A percentile compares a stretch with the other conserved stretches of the same genome.
These are phyloP conservation scores for Drosophila borborema DNA, from an alignment of 2,888 invertebrate genomes.

Conservation along the genomic window DNA sequence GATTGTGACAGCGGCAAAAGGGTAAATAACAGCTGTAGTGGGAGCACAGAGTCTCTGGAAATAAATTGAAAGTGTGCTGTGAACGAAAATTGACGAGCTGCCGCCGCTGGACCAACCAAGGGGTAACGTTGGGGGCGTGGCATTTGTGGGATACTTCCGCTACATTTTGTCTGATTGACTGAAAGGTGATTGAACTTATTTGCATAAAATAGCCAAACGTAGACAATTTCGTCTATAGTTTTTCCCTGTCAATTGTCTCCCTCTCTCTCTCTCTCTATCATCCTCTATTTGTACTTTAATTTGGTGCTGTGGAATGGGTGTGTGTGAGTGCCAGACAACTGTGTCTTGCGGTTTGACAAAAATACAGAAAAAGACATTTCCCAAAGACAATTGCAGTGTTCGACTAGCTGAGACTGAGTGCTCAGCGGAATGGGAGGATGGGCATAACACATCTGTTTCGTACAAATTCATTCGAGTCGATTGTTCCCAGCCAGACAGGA, in stretches of 20 bases:
- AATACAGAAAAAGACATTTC: constrained; percentile 56
- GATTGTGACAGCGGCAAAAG: constrained; percentile 78
- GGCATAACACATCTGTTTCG: constrained; percentile 74
- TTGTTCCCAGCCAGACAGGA: constrained; percentile 56
- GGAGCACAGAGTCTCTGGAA: constrained; percentile 44
- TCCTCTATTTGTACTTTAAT: constrained; percentile 62
- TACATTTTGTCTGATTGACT: constrained; percentile 66
- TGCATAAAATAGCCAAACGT: constrained; percentile 70
- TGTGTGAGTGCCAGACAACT: constrained; percentile 55
- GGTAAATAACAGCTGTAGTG: constrained; percentile 66
- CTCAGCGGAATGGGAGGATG: constrained; percentile 9
- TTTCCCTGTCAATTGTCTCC: constrained; percentile 1
- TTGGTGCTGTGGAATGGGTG: constrained; percentile 18
- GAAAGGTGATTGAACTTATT: constrained; percentile 78
- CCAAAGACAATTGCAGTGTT: constrained; percentile 59
- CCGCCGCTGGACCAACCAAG: constrained; percentile 24
- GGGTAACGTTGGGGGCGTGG: not conserved
- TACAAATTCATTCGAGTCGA: constrained; percentile 72
- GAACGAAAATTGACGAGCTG: constrained; percentile 74
- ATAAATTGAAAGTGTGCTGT: constrained; percentile 78
- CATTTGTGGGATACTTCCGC: constrained; percentile 39
- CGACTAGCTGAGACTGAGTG: not conserved
- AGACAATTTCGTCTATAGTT: constrained; percentile 26
- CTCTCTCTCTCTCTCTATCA: not conserved
- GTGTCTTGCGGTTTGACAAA: constrained; percentile 64